A percentile compares a stretch with the other conserved stretches of the same genome.
phyloP scores from a whole-genome alignment of 2,797 vertebrate genomes.

The Pogoniulus pusillus region DNA sequence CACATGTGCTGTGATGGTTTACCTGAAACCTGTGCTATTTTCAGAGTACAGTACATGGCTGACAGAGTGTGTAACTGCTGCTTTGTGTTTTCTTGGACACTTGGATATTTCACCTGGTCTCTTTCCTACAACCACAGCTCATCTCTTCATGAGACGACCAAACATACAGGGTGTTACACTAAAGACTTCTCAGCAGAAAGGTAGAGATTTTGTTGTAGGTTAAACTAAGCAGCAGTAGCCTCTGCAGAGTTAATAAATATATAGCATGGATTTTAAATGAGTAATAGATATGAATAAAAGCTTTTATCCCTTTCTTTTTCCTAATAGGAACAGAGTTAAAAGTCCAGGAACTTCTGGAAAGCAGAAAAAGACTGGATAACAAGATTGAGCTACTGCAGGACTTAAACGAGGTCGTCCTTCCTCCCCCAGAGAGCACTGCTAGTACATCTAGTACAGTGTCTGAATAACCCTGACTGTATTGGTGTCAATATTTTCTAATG shows the following conservation, averaged over 20 bases:
- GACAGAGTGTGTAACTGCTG: not conserved
- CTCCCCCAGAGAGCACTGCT: slow-evolving; percentile 3
- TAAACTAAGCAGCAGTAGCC: not conserved
- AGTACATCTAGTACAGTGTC: slow-evolving; percentile 35
- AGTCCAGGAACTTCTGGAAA: slow-evolving; percentile 65
- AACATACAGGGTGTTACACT: accelerated
- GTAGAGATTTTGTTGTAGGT: not conserved
- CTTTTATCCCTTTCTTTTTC: not conserved
- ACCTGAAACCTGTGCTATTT: not conserved
- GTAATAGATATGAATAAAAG: not conserved
- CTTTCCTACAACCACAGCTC: too few relatives aligned
- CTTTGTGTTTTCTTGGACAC: not conserved
- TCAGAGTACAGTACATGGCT: not conserved
- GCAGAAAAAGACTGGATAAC: slow-evolving; percentile 50
- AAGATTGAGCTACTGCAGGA: slow-evolving; percentile 64
- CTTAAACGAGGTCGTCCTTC: slow-evolving; percentile 41
- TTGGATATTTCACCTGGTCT: not conserved
- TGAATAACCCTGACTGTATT: not conserved
- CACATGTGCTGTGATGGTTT: not conserved
- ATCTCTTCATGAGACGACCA: not conserved
- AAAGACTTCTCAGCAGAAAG: not conserved
- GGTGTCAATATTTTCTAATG: not conserved
- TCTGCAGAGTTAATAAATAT: not conserved
- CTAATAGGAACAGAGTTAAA: slow-evolving; percentile 54
- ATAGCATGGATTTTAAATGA: not conserved